Conservation (phyloP, 2,797 vertebrate species). For the Liasis olivaceus region DNA sequence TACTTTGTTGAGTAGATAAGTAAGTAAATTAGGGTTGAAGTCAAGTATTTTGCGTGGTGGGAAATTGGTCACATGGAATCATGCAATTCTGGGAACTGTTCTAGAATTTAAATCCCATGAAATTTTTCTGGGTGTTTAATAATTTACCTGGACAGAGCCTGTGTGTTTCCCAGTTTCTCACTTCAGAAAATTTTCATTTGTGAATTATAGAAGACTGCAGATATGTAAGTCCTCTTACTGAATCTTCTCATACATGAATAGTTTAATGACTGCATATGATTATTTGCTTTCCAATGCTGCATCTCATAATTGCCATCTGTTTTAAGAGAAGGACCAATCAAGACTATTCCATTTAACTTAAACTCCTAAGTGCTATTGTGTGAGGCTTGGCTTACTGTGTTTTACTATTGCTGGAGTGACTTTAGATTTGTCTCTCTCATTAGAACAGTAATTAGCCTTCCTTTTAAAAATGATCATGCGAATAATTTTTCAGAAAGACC, state of each 20-base stretch:
- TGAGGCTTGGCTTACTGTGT: constrained; percentile 24
- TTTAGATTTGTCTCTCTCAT: constrained; percentile 52
- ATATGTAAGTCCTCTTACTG: neutral
- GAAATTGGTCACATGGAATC: neutral
- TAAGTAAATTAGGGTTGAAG: neutral
- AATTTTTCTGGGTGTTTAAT: neutral
- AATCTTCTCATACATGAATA: neutral
- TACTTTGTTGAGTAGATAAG: neutral
- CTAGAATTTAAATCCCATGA: neutral
- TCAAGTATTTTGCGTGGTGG: neutral
- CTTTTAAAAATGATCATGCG: constrained; percentile 48
- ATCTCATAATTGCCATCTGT: constrained; percentile 9
- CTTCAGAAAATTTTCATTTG: neutral
- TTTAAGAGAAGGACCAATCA: neutral
- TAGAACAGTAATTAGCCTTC: constrained; percentile 48
- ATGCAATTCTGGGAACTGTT: neutral
- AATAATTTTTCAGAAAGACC: constrained; percentile 45
- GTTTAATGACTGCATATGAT: neutral
- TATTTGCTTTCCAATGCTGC: neutral
- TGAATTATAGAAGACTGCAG: neutral
- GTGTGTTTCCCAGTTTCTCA: neutral
- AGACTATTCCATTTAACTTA: constrained; percentile 36
- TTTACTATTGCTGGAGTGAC: constrained; percentile 32
- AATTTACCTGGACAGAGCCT: neutral
- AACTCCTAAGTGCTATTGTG: constrained; percentile 16